These are phyloP conservation scores for Musca domestica DNA, from an alignment of 1,140 invertebrate species.

Conservation along the genomic window DNA sequence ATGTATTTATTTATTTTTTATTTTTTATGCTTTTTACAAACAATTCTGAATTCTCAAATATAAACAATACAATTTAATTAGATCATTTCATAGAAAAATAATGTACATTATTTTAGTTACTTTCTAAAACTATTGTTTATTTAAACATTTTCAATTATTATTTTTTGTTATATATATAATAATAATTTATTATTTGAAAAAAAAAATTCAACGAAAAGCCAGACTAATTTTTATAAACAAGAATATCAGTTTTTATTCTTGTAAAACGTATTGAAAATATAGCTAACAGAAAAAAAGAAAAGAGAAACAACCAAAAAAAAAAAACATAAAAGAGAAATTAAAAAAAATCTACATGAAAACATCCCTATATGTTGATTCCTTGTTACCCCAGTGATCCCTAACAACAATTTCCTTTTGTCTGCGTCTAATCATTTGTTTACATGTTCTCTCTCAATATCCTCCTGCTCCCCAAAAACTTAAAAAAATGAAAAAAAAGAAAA, in stretches of 20 bases:
- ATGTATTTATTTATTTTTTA: conserved; percentile 16
- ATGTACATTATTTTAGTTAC: background rate
- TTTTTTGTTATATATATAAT: background rate
- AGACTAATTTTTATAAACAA: background rate
- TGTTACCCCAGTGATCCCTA: conserved; percentile 15
- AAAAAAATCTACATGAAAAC: conserved; percentile 29
- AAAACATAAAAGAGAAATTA: conserved; percentile 25
- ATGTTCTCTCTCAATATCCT: conserved; percentile 43
- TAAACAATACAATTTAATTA: conserved; percentile 3
- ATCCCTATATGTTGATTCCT: conserved; percentile 29
- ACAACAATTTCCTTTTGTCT: conserved; percentile 57
- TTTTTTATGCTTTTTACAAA: conserved; percentile 23
- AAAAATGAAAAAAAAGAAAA: conserved; percentile 34
- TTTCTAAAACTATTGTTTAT: background rate
- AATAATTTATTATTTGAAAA: background rate
- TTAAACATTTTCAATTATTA: background rate
- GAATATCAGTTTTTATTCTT: background rate
- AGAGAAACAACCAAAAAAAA: conserved; percentile 18
- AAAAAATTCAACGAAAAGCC: too few species aligned
- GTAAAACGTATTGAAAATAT: too few species aligned
- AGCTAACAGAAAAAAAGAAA: conserved; percentile 27
- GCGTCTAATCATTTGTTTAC: conserved; percentile 59
- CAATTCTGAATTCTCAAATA: background rate
- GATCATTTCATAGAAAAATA: too few species aligned
- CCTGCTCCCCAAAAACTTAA: conserved; percentile 30